These are phyloP conservation scores for Trachelus stipa DNA, from an alignment of 2,888 invertebrate species.

Conservation along the genomic window DNA sequence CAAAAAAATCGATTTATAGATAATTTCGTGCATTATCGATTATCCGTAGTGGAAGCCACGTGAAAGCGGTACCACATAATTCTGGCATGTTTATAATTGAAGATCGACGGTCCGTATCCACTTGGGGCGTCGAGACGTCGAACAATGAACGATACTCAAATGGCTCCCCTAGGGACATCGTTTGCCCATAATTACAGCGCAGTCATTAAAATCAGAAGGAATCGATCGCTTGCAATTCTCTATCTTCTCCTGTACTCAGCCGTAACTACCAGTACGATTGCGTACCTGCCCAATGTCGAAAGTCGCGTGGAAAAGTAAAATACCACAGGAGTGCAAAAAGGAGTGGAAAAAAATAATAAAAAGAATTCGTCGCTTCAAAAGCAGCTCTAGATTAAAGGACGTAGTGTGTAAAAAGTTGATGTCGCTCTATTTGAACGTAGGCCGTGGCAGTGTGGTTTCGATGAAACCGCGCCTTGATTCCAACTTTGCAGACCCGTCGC, in stretches of 20 bases:
- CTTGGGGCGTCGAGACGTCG: neutral
- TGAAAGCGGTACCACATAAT: neutral
- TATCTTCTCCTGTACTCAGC: neutral
- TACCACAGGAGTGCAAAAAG: neutral
- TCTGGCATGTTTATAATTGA: neutral
- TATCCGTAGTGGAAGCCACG: neutral
- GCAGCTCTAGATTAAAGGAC: neutral
- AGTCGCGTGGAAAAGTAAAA: neutral
- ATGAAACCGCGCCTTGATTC: neutral
- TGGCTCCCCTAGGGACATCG: neutral
- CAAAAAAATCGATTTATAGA: neutral
- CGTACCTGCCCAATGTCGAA: neutral
- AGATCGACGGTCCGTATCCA: neutral
- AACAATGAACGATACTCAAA: neutral
- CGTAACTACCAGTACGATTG: neutral
- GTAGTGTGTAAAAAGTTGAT: neutral
- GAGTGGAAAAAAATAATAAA: neutral
- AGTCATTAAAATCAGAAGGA: neutral
- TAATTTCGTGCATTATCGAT: neutral
- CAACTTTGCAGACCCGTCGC: neutral
- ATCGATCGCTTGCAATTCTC: neutral
- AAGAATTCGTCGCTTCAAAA: neutral
- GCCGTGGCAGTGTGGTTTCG: neutral
- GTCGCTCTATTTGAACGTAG: neutral
- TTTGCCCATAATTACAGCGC: neutral